Evolutionary conservation across 2,113 vertebrate genomes (phyloP), one percentile per base, ranked within the genome.

Genomic region (Nicator chloris): DNA sequence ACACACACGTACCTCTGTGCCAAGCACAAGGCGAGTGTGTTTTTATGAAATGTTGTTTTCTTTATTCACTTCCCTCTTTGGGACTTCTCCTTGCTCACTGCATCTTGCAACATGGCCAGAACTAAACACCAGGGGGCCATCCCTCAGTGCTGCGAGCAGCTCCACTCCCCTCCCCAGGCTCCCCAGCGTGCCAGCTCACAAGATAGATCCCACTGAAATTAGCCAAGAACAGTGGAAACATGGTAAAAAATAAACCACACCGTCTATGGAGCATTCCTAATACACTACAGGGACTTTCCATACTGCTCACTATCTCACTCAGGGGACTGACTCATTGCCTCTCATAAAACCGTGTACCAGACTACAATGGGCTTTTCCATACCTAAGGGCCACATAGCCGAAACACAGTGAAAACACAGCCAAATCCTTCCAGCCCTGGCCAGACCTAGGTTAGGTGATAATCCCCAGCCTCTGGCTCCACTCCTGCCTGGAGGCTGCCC

Each of bases 401-500:
- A 85, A 93, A 49, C 37, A 60, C 60, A 82, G 63, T 15, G 40
- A 26, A 61, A 89, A 47, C 47, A 54, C 47, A 69, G 15, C 33
- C 60, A 73, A 51, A 31, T 27, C 64, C 73, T 81, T 50, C 31
- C 28, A 80, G 31, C 31, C 31, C 47, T 57, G 50, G 54, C 39
- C 63, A 85, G 40, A 51, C 13, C 56, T 27, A 68, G 35, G 35
- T 39, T 23, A 27, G 40, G 35, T 3, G 2, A 68, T 28, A 39
- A 2, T 33, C 16, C n/a, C 6, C 50, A 49, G 0, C 5, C 18
- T 47, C 19, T 19, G 26, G 15, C 60, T n/a, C 49, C 0, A 0
- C 45, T 86, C 23, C 35, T 5, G 15, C 37, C 37, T 4, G 4
- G n/a, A 75, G 40, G 40, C 6, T 11, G 3, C 39, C 27, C 56